These are phyloP conservation scores for Hirudinaria manillensis DNA, from an alignment of 2,888 invertebrate species.

Conservation along the genomic window DNA sequence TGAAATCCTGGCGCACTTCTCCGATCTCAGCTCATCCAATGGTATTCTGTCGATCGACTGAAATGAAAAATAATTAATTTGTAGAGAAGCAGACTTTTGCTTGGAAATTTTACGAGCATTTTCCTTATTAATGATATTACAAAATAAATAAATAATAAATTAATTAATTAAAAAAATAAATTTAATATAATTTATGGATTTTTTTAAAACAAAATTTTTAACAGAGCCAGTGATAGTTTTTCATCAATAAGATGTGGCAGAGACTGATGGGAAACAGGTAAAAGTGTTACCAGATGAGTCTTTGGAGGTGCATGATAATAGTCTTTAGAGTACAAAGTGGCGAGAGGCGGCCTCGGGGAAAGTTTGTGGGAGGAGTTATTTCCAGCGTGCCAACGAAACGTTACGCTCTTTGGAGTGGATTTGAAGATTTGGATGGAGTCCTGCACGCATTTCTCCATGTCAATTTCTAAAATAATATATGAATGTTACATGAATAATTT, in stretches of 20 bases:
- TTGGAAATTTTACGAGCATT: background rate
- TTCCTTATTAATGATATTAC: background rate
- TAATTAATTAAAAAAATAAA: slow-evolving; percentile 1
- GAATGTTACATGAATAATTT: background rate
- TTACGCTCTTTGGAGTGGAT: slow-evolving; percentile 79
- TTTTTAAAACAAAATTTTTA: no score
- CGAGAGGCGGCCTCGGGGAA: slow-evolving; percentile 40
- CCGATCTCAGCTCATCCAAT: slow-evolving; percentile 66
- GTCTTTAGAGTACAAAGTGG: slow-evolving; percentile 49
- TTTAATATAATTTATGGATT: no score
- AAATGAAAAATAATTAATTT: background rate
- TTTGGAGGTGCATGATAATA: slow-evolving; percentile 42
- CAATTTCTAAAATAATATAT: slow-evolving; percentile 67
- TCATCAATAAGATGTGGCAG: no score
- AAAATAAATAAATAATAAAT: background rate
- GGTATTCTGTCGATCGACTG: slow-evolving; percentile 69
- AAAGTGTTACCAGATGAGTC: slow-evolving; percentile 44
- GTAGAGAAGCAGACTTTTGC: background rate
- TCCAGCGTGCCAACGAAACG: slow-evolving; percentile 69
- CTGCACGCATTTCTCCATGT: slow-evolving; percentile 83
- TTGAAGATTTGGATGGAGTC: slow-evolving; percentile 80
- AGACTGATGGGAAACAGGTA: no score
- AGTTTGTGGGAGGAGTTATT: slow-evolving; percentile 30
- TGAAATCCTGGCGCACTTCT: slow-evolving; percentile 77
- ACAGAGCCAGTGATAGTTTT: no score